Conservation (phyloP, 1,140 invertebrate genomes). For the fruit fly (Drosophila melanogaster) region Release_6_plus_ISO1_MT NC_004354.4:19448501-19449000, state of each 20-base stretch:
- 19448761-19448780: not conserved
- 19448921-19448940: no score
- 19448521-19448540: no score
- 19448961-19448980: not conserved
- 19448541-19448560: no score
- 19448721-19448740: conserved; percentile 3
- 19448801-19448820: not conserved
- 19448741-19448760: not conserved
- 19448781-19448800: conserved; percentile 14
- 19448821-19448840: not conserved
- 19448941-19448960: no score
- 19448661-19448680: not conserved
- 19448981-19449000: not conserved
- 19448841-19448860: not conserved
- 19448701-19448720: conserved; percentile 19
- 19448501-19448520: no score
- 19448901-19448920: no score
- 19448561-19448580: no score
- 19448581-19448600: not conserved
- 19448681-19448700: not conserved
- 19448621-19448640: conserved; percentile 52
- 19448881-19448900: not conserved
- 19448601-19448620: conserved; percentile 51
- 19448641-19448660: conserved; percentile 36
- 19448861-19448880: not conserved